Evolutionary conservation across 92 coral and sea anemone genomes (phyloP).

Genomic region (Palythoa grandiflora): DNA sequence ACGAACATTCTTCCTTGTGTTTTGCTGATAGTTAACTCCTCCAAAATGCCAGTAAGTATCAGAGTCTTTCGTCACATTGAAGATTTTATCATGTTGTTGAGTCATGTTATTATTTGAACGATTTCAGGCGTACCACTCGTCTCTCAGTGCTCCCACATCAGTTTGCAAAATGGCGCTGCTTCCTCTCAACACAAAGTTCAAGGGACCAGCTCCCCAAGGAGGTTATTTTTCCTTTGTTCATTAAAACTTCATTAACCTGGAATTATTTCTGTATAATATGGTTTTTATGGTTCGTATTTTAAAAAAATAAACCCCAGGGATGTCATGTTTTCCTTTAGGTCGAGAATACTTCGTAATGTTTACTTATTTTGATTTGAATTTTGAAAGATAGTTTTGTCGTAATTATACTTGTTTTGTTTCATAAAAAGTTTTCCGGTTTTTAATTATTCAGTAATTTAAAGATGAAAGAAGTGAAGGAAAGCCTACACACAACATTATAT

Average conservation of each 20-base stretch:
- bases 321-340: background rate
- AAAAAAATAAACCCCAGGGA: background rate
- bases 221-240: slow-evolving; percentile 53
- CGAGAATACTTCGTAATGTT: no score
- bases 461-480: no score
- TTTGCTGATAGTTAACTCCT: background rate
- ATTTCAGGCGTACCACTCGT: slow-evolving; percentile 95
- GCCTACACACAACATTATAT: no score
- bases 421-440: no score
- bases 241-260: background rate
- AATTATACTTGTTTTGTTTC: no score
- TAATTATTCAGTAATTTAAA: no score
- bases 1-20: background rate
- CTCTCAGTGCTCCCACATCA: slow-evolving; percentile 82
- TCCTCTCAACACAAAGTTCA: slow-evolving; percentile 93
- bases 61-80: background rate
- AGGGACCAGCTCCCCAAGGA: slow-evolving; percentile 98
- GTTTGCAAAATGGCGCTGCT: slow-evolving; percentile 98
- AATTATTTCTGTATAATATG: background rate
- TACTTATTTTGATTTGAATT: no score
- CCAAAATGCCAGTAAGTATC: slow-evolving; percentile 47
- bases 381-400: no score
- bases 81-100: background rate
- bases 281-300: background rate
- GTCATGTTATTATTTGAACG: background rate